Evolutionary conservation across 2,888 invertebrate species (phyloP).

Genomic region (Loripinus fragilis): DNA sequence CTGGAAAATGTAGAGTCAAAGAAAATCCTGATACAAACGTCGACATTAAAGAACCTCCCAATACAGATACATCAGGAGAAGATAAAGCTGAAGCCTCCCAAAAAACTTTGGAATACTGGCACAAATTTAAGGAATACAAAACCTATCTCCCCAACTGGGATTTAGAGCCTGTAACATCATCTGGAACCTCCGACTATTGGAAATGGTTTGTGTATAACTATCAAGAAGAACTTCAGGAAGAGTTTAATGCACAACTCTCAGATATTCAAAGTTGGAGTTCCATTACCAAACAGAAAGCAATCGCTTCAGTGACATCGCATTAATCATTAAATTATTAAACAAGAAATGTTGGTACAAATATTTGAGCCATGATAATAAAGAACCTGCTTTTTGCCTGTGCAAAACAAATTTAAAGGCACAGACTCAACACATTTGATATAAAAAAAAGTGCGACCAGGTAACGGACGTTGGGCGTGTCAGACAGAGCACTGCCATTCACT

Average conservation of each 20-base stretch:
- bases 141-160: neutral
- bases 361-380: no score
- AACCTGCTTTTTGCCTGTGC: no score
- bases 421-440: no score
- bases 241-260: neutral
- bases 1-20: no score
- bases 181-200: neutral
- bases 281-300: neutral
- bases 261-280: neutral
- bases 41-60: neutral
- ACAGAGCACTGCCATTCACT: no score
- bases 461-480: no score
- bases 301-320: neutral
- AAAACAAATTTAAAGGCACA: no score
- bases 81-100: neutral
- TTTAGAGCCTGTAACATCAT: neutral
- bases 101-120: neutral
- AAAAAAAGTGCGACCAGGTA: no score
- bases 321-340: no score
- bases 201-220: neutral
- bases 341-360: no score
- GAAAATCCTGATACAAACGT: no score
- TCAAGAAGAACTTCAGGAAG: neutral
- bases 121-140: neutral
- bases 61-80: neutral